phyloP scores from a whole-genome alignment of 2,888 invertebrate genomes.

The Plemyria rubiginata region DNA sequence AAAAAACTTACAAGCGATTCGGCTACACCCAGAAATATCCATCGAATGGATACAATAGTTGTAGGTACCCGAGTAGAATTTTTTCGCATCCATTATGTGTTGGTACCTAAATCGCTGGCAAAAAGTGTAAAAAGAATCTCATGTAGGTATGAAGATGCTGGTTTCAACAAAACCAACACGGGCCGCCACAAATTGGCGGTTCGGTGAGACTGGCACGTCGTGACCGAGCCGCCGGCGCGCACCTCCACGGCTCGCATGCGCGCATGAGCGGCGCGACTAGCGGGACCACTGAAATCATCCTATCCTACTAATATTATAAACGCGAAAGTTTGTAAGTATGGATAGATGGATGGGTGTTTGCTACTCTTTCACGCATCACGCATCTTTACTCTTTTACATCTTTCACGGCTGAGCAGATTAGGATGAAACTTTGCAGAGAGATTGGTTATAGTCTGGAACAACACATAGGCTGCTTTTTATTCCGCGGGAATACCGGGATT shows the following conservation, averaged over 20 bases:
- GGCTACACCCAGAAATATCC: slow-evolving; percentile 24
- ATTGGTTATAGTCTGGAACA: too few species aligned
- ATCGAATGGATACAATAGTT: slow-evolving; percentile 36
- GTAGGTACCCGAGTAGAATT: slow-evolving; percentile 51
- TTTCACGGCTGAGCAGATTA: too few species aligned
- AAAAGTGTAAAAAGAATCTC: slow-evolving; percentile 71
- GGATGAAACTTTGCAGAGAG: too few species aligned
- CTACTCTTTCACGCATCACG: too few species aligned
- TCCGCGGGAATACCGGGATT: too few species aligned
- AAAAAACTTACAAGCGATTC: slow-evolving; percentile 26
- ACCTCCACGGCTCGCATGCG: slow-evolving; percentile 36
- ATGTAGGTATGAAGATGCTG: slow-evolving; percentile 78
- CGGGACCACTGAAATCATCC: slow-evolving; percentile 8
- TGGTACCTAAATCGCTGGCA: slow-evolving; percentile 45
- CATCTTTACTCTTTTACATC: too few species aligned
- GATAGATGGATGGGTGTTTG: too few species aligned
- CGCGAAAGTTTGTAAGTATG: too few species aligned
- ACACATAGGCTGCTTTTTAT: too few species aligned
- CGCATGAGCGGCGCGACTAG: slow-evolving; percentile 48
- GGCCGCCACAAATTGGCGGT: slow-evolving; percentile 83
- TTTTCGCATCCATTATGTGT: slow-evolving; percentile 52
- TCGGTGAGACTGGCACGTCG: slow-evolving; percentile 76
- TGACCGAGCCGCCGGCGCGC: slow-evolving; percentile 74
- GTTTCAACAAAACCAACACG: slow-evolving; percentile 83
- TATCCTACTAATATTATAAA: too few species aligned